These are phyloP conservation scores for Nematolebias whitei DNA, from an alignment of 2,113 vertebrate species.

Conservation along the genomic window DNA sequence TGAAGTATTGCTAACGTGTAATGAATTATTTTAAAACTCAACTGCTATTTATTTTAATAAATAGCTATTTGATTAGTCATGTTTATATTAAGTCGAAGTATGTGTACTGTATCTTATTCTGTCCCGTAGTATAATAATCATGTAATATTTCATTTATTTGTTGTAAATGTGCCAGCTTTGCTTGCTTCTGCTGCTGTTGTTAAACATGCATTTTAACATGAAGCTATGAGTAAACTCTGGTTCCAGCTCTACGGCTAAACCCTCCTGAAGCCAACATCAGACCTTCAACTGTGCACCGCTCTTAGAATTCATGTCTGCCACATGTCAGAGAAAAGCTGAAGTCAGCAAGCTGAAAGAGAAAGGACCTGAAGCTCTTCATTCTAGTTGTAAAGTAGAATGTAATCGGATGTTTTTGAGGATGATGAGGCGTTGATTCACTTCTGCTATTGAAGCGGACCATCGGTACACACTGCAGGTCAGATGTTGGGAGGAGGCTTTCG, in stretches of 20 bases:
- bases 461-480: constrained; percentile 45
- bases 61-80: no score
- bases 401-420: constrained; percentile 3
- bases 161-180: constrained; percentile 59
- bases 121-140: not conserved
- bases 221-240: constrained; percentile 38
- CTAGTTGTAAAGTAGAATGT: no score
- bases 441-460: not conserved
- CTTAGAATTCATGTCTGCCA: constrained; percentile 42
- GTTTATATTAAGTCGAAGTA: not conserved
- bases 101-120: not conserved
- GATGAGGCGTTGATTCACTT: no score
- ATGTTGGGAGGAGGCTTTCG: constrained; percentile 29
- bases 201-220: constrained; percentile 45
- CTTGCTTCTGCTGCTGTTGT: constrained; percentile 70
- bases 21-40: no score
- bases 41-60: no score
- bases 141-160: constrained; percentile 32
- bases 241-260: constrained; percentile 42
- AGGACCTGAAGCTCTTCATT: no score
- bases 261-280: constrained; percentile 31
- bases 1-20: no score
- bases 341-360: constrained; percentile 29
- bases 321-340: constrained; percentile 16
- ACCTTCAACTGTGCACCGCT: constrained; percentile 49